Percentiles rank a stretch among this genome's conserved stretches.
These are phyloP conservation scores for Strigamia maritima DNA, from an alignment of 2,888 invertebrate genomes.

Conservation along the genomic window DNA sequence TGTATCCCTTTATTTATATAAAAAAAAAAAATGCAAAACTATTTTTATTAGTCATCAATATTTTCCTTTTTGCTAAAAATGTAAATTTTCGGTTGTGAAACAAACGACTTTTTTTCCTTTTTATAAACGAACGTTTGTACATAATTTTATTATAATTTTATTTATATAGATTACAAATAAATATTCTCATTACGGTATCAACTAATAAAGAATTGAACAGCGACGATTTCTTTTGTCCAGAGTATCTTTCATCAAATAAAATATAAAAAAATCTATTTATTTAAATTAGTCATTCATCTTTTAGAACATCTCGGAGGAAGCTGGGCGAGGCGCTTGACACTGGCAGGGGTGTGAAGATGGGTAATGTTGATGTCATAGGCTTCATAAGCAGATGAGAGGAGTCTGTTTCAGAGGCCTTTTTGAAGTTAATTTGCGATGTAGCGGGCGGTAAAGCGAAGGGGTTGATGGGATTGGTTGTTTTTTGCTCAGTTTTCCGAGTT, in stretches of 20 bases:
- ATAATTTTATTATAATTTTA: neutral
- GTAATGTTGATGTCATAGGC: constrained; percentile 44
- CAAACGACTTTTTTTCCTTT: neutral
- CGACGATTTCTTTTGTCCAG: neutral
- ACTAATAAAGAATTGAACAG: neutral
- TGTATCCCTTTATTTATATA: neutral
- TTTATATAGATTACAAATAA: neutral
- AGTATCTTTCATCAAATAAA: neutral
- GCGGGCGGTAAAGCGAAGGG: constrained; percentile 37
- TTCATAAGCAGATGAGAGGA: constrained; percentile 40
- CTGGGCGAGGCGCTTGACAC: constrained; percentile 31
- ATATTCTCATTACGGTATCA: neutral
- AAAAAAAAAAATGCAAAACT: too few species aligned
- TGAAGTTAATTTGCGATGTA: neutral
- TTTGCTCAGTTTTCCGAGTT: constrained; percentile 40
- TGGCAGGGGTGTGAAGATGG: constrained; percentile 43
- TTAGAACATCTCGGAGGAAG: constrained; percentile 38
- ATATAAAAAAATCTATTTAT: neutral
- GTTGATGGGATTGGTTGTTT: constrained; percentile 17
- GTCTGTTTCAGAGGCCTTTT: neutral
- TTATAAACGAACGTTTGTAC: neutral
- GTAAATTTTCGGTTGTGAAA: neutral
- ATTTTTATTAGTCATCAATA: neutral
- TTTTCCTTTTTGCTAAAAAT: too few species aligned
- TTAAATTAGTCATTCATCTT: constrained; percentile 3